Base-by-base conservation (phyloP, 1,140 invertebrate genomes). In the Hyphantria cunea region DNA sequence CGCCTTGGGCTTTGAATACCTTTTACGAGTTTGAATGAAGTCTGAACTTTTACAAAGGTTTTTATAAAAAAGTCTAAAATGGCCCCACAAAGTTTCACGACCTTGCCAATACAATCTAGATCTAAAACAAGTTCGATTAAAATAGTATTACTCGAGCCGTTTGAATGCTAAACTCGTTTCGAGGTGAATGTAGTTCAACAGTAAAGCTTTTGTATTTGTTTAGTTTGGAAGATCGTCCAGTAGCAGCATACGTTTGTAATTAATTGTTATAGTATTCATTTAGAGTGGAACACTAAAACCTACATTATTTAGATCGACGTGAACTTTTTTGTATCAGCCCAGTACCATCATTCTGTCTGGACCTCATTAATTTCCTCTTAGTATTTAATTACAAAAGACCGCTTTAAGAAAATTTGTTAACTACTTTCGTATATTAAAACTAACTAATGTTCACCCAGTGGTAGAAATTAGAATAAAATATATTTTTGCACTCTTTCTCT, bases 81-180 rank as follows among this genome's bases (percentile, higher is more conserved):
- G 53, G 53, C 45, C 53, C 9, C 41, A 47, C 31, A 55, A 55
- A 55, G 53, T 55, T 55, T 55, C 31, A 47, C 58, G 58, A 60
- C 58, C 58, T 60, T 55, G 53, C 50, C 39, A 47, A 53, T 53
- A 42, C 58, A 54, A 44, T 59, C 58, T 61, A 61, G 56, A 66
- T 66, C 45, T 66, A 66, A 62, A 62, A 55, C 58, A 56, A 66
- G 58, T 51, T 56, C 58, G 17, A 54, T 67, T 67, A 63, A 67
- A 63, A 63, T 54, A 52, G 65, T 67, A 58, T 67, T 63, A 67
- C 52, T 67, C 63, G 53, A 56, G 49, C 48, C 53, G 59, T 67
- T 58, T 67, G 65, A 63, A 67, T 67, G 59, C 65, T 63, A 63
- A 67, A 62, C 60, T 63, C 59, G 59, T 53, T 47, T 52, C 45